Base-by-base conservation (phyloP, 2,113 vertebrate species). In the Rhombomys opimus region DNA sequence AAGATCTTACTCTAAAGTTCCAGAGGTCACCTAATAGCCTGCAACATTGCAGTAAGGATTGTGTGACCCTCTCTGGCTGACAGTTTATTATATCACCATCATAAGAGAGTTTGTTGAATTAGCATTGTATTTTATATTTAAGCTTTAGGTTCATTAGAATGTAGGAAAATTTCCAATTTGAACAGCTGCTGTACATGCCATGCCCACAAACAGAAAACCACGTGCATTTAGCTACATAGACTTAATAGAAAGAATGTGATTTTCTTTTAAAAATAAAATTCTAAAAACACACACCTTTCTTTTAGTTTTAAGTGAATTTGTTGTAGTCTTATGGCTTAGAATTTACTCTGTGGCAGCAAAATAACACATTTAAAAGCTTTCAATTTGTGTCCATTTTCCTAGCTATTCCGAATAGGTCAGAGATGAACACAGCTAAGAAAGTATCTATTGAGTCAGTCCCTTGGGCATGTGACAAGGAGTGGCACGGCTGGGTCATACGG, bases 231-330 rank as follows among this genome's bases (percentile, higher is more conserved):
- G 4, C 32, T 95, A 3, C 23, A 57, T 81, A 35, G 27, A 41
- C 27, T 77, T 87, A 11, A 35, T 90, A 93, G 82, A 50, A 88
- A 91, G 61, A 86, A 38, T 59, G 15, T 65, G 35, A 57, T 57
- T 95, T 84, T 77, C 86, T 78, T 35, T 52, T 27, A 63, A 68
- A 93, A 95, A 87, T 63, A 73, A 94, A 95, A 92, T 89, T 9
- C 80, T 88, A 65, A 14, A 76, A 78, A 92, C n/a, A 91, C 2
- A 46, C 11, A 0, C 27, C 90, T 86, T 8, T 81, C 57, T 80
- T 72, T 89, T 91, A 87, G 59, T 89, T 91, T 67, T 76, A 41
- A 32, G 54, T 88, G 54, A 95, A 85, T 88, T 65, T 90, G 4
- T 87, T 90, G n/a, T 86, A 77, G 8, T 85, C 32, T 93, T 80